These are phyloP conservation scores for Istiophorus platypterus DNA, from an alignment of 2,113 vertebrate genomes.

Conservation along the genomic window DNA sequence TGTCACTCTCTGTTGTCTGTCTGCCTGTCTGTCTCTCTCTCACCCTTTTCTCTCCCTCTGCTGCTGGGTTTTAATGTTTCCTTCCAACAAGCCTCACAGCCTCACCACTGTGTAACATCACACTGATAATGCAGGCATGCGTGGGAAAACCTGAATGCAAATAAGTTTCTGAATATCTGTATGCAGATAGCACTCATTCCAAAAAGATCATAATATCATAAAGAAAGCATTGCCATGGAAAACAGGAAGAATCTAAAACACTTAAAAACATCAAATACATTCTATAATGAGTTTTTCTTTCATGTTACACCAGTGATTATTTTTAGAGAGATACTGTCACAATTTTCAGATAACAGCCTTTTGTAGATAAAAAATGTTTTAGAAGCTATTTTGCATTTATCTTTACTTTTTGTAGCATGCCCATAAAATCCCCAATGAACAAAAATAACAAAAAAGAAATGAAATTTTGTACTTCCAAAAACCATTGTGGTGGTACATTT, in stretches of 20 bases:
- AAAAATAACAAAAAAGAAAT: not conserved
- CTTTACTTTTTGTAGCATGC: not conserved
- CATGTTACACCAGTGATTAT: conserved; percentile 18
- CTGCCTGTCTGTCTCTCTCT: conserved; percentile 17
- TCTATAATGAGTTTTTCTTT: conserved; percentile 22
- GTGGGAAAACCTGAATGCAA: conserved; percentile 7
- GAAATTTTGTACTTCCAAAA: not conserved
- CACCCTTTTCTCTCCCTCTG: not conserved
- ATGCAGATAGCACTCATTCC: conserved; percentile 21
- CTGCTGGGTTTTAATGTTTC: conserved; percentile 65
- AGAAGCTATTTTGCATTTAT: not conserved
- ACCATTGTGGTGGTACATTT: not conserved
- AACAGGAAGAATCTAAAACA: conserved; percentile 11
- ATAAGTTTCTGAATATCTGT: conserved; percentile 14
- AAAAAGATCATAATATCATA: conserved; percentile 10
- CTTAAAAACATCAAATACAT: conserved; percentile 13
- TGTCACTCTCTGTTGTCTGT: conserved; percentile 63
- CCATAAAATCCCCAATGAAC: not conserved
- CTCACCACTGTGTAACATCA: conserved; percentile 33
- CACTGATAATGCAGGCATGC: conserved; percentile 28
- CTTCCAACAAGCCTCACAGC: conserved; percentile 39
- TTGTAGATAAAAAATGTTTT: conserved; percentile 5
- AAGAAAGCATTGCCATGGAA: conserved; percentile 2
- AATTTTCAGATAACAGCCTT: not conserved
- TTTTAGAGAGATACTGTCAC: conserved; percentile 15